Conservation (phyloP, 2,113 vertebrate genomes). For the Podilymbus podiceps region DNA sequence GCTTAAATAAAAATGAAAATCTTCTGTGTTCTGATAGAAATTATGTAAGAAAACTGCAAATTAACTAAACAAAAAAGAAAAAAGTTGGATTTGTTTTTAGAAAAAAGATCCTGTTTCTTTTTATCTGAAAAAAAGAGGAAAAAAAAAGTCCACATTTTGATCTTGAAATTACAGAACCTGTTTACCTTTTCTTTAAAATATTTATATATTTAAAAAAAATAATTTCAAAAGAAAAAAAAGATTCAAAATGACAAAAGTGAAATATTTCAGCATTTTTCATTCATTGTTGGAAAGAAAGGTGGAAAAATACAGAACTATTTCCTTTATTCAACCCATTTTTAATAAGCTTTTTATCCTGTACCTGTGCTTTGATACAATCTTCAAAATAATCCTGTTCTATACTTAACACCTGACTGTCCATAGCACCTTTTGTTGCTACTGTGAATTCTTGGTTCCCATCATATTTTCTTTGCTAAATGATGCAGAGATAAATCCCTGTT, state of each 20-base stretch:
- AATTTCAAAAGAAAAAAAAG: not conserved
- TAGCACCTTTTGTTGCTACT: not conserved
- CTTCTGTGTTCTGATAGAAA: not conserved
- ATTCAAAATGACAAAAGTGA: not conserved
- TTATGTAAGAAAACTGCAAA: not conserved
- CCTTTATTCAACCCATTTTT: not conserved
- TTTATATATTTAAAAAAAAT: fast-evolving
- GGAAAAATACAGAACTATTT: not conserved
- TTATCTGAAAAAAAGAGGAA: not conserved
- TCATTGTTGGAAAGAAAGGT: not conserved
- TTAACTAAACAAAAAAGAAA: not conserved
- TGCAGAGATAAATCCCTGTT: not conserved
- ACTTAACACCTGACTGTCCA: not conserved
- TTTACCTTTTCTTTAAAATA: not conserved
- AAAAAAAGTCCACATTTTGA: not conserved
- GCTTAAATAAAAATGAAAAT: not conserved
- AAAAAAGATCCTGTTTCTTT: not conserved
- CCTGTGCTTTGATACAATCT: not conserved
- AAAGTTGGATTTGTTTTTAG: not conserved
- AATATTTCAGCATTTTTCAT: not conserved
- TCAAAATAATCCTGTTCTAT: not conserved
- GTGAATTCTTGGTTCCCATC: not conserved
- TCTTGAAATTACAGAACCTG: not conserved
- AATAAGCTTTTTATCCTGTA: not conserved
- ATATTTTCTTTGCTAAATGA: not conserved